phyloP scores from a whole-genome alignment of 2,797 vertebrate species.

The Fistularia commersonii region DNA sequence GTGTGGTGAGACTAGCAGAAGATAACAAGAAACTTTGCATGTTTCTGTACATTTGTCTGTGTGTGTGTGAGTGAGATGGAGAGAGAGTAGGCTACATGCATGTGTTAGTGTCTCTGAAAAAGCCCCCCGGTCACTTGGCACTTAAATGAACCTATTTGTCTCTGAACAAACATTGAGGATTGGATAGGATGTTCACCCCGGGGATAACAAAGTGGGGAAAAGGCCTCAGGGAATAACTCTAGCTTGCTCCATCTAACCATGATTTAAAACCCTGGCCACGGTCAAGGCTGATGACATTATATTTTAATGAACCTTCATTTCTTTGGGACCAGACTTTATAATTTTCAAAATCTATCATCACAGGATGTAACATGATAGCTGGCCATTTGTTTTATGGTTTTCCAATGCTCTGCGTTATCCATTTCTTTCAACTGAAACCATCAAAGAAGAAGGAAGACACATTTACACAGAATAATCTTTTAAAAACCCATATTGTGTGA shows the following conservation, averaged over 20 bases:
- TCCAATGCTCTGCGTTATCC: too few relatives aligned
- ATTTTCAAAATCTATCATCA: too few relatives aligned
- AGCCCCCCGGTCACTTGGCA: conserved; percentile 43
- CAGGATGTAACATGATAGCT: too few relatives aligned
- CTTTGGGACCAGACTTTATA: too few relatives aligned
- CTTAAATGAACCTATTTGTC: conserved; percentile 49
- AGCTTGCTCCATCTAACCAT: conserved; percentile 9
- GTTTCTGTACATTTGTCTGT: too few relatives aligned
- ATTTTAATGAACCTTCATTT: conserved; percentile 8
- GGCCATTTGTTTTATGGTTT: too few relatives aligned
- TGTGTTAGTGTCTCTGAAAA: conserved; percentile 19
- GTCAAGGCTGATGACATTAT: conserved; percentile 43
- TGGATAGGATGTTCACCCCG: conserved; percentile 63
- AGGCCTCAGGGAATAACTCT: conserved; percentile 29
- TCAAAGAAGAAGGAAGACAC: too few relatives aligned
- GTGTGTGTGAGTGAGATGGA: too few relatives aligned
- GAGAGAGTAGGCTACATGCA: conserved; percentile 7
- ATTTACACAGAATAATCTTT: conserved; percentile 17
- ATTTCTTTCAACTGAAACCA: too few relatives aligned
- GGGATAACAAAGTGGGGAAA: conserved; percentile 47
- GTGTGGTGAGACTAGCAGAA: too few relatives aligned
- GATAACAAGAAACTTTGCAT: too few relatives aligned
- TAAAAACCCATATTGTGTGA: too few relatives aligned
- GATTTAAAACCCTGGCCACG: conserved; percentile 18
- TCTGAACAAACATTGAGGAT: conserved; percentile 43